Evolutionary conservation across 2,888 invertebrate genomes (phyloP), one percentile per base, ranked within the genome.

Genomic region (Sphecodes monilicornis): DNA sequence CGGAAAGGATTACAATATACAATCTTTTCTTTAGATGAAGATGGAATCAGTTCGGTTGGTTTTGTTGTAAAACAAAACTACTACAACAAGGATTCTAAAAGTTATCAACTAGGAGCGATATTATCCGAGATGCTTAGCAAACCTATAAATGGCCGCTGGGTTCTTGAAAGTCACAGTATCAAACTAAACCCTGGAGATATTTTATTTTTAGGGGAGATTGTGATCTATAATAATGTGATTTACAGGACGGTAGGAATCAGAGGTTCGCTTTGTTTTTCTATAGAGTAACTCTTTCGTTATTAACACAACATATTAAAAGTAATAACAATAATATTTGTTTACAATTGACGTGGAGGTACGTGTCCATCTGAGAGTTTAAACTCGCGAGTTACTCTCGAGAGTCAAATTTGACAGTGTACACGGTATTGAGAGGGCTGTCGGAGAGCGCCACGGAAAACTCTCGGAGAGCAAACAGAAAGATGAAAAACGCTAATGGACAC

Each of bases 21-120:
- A 8, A 70, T 43, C 18, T 16, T 32, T 36, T 46, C 60, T 64
- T 60, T 78, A 95, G 95, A 95, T 89, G 96, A 96, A 89, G 96
- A 96, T 85, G 97, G 97, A 26, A 96, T 97, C 76, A 95, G 96
- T 50, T 94, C 97, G 36, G 97, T 97, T 90, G 97, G 97, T 0
- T 97, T 97, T 92, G 97, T 97, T 92, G 97, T 97, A 6, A 97
- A 97, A 86, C n/a, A n/a, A n/a, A n/a, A n/a, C n/a, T n/a, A n/a
- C n/a, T n/a, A n/a, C n/a, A n/a, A n/a, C n/a, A n/a, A n/a, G n/a
- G n/a, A n/a, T n/a, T 94, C 97, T 0, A 97, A 98, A 97, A 88
- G 96, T 97, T 86, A 92, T 95, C n/a, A n/a, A n/a, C n/a, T n/a
- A n/a, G n/a, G n/a, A n/a, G n/a, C n/a, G n/a, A n/a, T n/a, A n/a